Evolutionary conservation across 2,888 invertebrate species (phyloP).

Genomic region (Drosophila bunnanda): DNA sequence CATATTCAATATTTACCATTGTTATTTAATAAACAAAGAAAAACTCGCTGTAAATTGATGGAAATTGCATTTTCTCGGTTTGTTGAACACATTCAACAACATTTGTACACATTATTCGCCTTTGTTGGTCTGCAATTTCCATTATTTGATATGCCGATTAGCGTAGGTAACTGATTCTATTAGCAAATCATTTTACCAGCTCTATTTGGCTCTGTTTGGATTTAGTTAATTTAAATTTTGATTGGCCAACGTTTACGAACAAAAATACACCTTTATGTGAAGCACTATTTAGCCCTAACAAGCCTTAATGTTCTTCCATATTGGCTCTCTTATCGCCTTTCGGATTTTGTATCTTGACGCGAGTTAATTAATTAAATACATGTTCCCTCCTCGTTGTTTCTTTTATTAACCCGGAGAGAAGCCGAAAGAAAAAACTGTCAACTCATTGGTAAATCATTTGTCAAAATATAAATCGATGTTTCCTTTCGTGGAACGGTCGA

Average conservation of each 20-base stretch:
- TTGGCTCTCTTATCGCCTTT: conserved; percentile 43
- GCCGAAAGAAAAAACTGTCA: conserved; percentile 65
- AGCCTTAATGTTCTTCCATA: conserved; percentile 21
- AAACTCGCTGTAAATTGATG: conserved; percentile 4
- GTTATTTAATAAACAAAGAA: conserved; percentile 17
- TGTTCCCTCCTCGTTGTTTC: conserved; percentile 56
- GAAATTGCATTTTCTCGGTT: conserved; percentile 25
- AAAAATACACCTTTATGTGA: conserved; percentile 4
- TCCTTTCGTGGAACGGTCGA: conserved; percentile 34
- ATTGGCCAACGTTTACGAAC: conserved; percentile 4
- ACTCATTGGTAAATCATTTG: conserved; percentile 79
- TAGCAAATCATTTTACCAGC: conserved; percentile 1
- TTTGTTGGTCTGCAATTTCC: conserved; percentile 18
- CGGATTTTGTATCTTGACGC: conserved; percentile 60
- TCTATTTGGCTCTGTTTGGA: neutral
- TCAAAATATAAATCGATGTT: conserved; percentile 77
- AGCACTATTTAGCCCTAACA: conserved; percentile 12
- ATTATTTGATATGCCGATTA: conserved; percentile 33
- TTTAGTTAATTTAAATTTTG: neutral
- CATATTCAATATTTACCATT: conserved; percentile 20
- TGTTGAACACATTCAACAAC: conserved; percentile 23
- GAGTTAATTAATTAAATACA: conserved; percentile 72
- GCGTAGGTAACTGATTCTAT: conserved; percentile 22
- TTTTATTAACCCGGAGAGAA: conserved; percentile 48
- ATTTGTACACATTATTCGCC: conserved; percentile 1